Base-by-base conservation (phyloP, 2,113 vertebrate species). In the Hydrolagus affinis region DNA sequence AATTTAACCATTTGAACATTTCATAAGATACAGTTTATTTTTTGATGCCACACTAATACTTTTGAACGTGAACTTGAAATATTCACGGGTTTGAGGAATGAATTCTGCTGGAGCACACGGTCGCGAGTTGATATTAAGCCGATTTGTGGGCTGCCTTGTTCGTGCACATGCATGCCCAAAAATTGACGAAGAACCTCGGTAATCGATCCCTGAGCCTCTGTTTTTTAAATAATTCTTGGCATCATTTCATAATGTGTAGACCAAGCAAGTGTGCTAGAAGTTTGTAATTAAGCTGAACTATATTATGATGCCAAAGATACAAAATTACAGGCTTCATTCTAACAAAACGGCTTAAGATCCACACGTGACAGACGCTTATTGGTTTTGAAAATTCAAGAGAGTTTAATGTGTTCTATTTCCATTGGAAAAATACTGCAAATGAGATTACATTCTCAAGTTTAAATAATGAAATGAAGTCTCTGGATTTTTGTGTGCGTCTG, bases 261-360 rank as follows among this genome's bases (percentile, higher is more conserved):
- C 17, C 30, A 83, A 8, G 19, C 62, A 68, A 60, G 62, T 83
- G 78, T 30, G 17, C 62, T 32, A 19, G 62, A 7, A 21, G 62
- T 78, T 60, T 23, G 23, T 30, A 62, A 62, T 78, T 14, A 77
- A 19, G 4, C 25, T 12, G n/a, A 80, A 80, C 28, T 12, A 12
- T 14, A 1, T 11, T 68, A 66, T 83, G 25, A 66, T 83, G n/a
- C 25, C 66, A 28, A 8, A 83, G 62, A 28, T 68, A 30, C 32
- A 83, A 83, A 66, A 83, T 83, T 66, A 28, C 14, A 75, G 44
- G 17, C 78, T 21, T 83, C 30, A 83, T 19, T 66, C 25, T 32
- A 11, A 25, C 19, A 28, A 66, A 83, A 44, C 44, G 19, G 62
- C 78, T 66, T 19, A 64, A 68, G 66, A 25, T 19, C 62, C 64